phyloP scores from a whole-genome alignment of 23 tunicate species.

The Clavelina lepadiformis region DNA sequence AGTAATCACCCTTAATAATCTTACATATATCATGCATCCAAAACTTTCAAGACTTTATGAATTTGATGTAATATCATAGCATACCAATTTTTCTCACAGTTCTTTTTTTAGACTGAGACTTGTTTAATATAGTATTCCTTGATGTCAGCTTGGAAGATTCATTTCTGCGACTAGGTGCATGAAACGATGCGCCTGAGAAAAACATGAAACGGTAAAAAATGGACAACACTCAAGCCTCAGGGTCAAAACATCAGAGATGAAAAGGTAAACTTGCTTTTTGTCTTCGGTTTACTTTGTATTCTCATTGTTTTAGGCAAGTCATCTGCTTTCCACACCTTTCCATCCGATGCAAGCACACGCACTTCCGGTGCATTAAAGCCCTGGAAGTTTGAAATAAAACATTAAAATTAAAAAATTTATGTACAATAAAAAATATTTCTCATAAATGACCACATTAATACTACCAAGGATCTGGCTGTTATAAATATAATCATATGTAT shows the following conservation, averaged over 20 bases:
- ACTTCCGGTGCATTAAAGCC: slow-evolving; percentile 67
- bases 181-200: too few species aligned
- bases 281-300: background rate
- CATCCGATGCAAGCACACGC: slow-evolving; percentile 52
- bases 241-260: background rate
- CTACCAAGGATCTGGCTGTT: too few species aligned
- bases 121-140: background rate
- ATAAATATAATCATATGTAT: background rate
- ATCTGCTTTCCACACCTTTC: slow-evolving; percentile 56
- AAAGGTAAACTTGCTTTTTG: background rate
- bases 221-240: background rate
- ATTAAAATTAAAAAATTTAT: background rate
- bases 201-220: too few species aligned
- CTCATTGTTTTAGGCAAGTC: background rate
- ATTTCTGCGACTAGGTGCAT: too few species aligned
- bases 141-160: too few species aligned
- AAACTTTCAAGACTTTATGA: too few species aligned
- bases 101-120: slow-evolving; percentile 6
- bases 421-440: background rate
- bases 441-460: too few species aligned
- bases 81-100: slow-evolving; percentile 36
- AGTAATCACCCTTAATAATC: too few species aligned
- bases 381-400: slow-evolving; percentile 24
- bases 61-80: background rate
- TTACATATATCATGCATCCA: too few species aligned